These are phyloP conservation scores for Corbicula japonica DNA, from an alignment of 2,888 invertebrate species.

Conservation along the genomic window DNA sequence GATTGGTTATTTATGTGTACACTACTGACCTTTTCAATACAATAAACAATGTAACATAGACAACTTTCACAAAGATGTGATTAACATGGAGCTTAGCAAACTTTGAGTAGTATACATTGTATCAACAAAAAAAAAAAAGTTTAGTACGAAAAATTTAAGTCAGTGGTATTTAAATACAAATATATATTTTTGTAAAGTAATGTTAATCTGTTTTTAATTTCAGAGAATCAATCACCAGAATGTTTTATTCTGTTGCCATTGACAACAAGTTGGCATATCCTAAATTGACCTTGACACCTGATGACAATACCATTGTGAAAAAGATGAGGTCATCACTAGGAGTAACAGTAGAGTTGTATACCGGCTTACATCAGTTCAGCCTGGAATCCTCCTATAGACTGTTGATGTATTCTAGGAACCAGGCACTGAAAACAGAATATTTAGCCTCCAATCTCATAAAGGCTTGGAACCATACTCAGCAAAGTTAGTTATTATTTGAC, in stretches of 20 bases:
- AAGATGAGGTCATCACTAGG: constrained; percentile 13
- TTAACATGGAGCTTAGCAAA: too few species aligned
- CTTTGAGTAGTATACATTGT: background rate
- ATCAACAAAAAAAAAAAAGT: too few species aligned
- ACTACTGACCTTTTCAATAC: too few species aligned
- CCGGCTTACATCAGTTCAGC: constrained; percentile 23
- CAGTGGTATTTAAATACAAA: background rate
- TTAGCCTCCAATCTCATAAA: constrained; percentile 8
- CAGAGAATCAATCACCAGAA: constrained; percentile 61
- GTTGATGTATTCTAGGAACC: constrained; percentile 21
- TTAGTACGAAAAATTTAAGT: too few species aligned
- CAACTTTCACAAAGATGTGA: too few species aligned
- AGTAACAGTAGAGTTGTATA: constrained; percentile 36
- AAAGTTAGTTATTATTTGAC: too few species aligned
- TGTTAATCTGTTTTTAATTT: constrained; percentile 2
- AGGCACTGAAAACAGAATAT: constrained; percentile 1
- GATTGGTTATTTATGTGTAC: too few species aligned
- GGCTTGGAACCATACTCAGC: constrained; percentile 39
- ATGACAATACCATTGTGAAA: constrained; percentile 15
- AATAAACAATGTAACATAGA: too few species aligned
- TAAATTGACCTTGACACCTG: constrained; percentile 52
- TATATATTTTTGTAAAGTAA: too few species aligned
- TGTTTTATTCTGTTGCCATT: constrained; percentile 55
- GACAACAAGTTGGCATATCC: constrained; percentile 52
- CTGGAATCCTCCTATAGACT: constrained; percentile 44